Evolutionary conservation across 2,888 invertebrate genomes (phyloP), one percentile per base, ranked within the genome.

Genomic region (Cistogaster globosa): DNA sequence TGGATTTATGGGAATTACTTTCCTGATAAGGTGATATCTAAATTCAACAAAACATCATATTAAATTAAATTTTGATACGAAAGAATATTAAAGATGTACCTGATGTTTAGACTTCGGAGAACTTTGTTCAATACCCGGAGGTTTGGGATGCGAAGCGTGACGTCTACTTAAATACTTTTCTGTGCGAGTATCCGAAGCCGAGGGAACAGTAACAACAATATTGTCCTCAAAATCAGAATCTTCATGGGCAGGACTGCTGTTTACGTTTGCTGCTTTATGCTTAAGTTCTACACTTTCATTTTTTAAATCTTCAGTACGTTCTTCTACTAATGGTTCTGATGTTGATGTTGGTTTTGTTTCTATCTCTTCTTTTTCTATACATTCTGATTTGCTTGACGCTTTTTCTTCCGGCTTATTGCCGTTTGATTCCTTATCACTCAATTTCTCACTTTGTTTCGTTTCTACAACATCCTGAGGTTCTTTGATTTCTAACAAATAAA

Each of bases 211-310:
- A 87, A 94, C 94, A 74, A 94, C 94, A 89, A 94, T 94, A 92
- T 94, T 94, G 92, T 94, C 94, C 60, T 94, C 94, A 74, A 93
- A 94, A 90, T 94, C 94, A 58, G 94, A 94, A 88, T 94, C 91
- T 87, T 89, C 88, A 88, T 94, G 91, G 87, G 90, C 88, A 81
- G 89, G 90, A 18, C 88, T 86, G 18, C n/a, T 63, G 22, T 8
- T 26, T 16, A 20, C 14, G 12, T 72, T 86, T 36, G 62, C 14
- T 38, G 75, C 62, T 26, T 63, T 74, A 16, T 51, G 72, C 12
- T 26, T 80, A 22, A 81, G 45, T 32, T 86, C 86, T 18, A 77
- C 69, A 14, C 45, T 62, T 62, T 77, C 68, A 14, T 78, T 58
- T 18, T 65, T 60, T 9, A 26, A 18, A 20, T 75, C 75, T 9